phyloP scores from a whole-genome alignment of 2,113 vertebrate species.

The Aspiorhynchus laticeps region DNA sequence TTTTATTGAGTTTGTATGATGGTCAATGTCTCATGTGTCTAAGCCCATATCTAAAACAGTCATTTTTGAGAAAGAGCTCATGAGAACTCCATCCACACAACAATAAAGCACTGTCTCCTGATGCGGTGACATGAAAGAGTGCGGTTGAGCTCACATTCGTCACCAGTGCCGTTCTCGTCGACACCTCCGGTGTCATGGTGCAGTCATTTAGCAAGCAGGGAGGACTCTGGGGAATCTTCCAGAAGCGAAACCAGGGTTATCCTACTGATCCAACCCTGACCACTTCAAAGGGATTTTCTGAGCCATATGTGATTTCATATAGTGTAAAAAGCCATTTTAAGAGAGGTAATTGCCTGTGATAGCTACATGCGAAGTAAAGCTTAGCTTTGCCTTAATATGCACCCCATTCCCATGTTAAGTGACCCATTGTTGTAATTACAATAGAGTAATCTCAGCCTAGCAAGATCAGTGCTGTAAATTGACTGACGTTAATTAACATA shows the following conservation, averaged over 20 bases:
- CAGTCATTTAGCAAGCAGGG: conserved; percentile 1
- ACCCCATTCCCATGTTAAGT: background rate
- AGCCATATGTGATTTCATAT: background rate
- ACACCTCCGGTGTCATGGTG: conserved; percentile 29
- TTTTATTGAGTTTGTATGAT: conserved; percentile 7
- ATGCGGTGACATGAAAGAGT: conserved; percentile 17
- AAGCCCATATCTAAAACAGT: conserved; percentile 21
- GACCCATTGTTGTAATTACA: background rate
- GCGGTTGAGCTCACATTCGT: conserved; percentile 3
- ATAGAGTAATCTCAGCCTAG: background rate
- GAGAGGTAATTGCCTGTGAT: background rate
- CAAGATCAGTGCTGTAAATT: background rate
- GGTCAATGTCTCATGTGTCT: background rate
- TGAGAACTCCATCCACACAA: conserved; percentile 34
- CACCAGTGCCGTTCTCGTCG: conserved; percentile 7
- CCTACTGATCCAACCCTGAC: background rate
- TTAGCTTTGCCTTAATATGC: background rate
- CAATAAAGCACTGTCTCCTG: background rate
- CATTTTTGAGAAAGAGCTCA: background rate
- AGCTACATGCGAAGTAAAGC: background rate
- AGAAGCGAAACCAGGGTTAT: background rate
- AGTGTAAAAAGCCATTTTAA: background rate
- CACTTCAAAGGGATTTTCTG: background rate
- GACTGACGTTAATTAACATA: background rate
- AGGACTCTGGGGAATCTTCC: conserved; percentile 11